Evolutionary conservation across 2,888 invertebrate genomes (phyloP).

Genomic region (Plagiodera versicolora): DNA sequence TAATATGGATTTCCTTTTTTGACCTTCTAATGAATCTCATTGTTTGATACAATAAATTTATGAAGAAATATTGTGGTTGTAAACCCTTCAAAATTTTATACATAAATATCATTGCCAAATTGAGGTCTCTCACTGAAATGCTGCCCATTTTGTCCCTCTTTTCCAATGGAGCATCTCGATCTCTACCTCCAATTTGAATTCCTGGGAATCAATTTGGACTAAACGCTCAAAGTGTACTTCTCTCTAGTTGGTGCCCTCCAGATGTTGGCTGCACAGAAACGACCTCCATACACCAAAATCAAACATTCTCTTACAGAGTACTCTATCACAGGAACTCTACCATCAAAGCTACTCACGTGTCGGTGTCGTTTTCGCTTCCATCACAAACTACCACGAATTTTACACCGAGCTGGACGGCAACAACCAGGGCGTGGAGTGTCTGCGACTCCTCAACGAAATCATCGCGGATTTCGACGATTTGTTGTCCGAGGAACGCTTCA

Average conservation of each 20-base stretch:
- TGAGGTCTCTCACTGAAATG: too few relatives aligned
- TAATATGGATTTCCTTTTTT: too few relatives aligned
- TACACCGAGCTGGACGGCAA: slow-evolving; percentile 91
- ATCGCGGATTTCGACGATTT: slow-evolving; percentile 94
- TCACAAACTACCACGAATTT: slow-evolving; percentile 93
- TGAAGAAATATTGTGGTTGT: too few relatives aligned
- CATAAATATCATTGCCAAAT: too few relatives aligned
- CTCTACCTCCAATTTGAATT: too few relatives aligned
- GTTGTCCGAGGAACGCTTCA: slow-evolving; percentile 79
- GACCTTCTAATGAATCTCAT: too few relatives aligned
- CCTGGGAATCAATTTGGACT: too few relatives aligned
- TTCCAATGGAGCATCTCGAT: too few relatives aligned
- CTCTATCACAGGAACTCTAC: slow-evolving; percentile 80
- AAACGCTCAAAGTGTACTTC: slow-evolving; percentile 1
- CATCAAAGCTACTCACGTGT: slow-evolving; percentile 90
- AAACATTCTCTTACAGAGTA: slow-evolving; percentile 57
- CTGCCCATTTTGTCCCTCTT: too few relatives aligned
- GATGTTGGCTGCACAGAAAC: slow-evolving; percentile 44
- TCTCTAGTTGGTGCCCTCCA: slow-evolving; percentile 15
- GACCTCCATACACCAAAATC: slow-evolving; percentile 27
- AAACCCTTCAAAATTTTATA: too few relatives aligned
- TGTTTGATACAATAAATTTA: too few relatives aligned
- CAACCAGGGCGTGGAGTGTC: slow-evolving; percentile 88
- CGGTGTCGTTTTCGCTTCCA: slow-evolving; percentile 89
- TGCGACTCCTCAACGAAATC: slow-evolving; percentile 86